These are phyloP conservation scores for Onychorhynchus coronatus DNA, from an alignment of 2,113 vertebrate genomes.

Conservation along the genomic window DNA sequence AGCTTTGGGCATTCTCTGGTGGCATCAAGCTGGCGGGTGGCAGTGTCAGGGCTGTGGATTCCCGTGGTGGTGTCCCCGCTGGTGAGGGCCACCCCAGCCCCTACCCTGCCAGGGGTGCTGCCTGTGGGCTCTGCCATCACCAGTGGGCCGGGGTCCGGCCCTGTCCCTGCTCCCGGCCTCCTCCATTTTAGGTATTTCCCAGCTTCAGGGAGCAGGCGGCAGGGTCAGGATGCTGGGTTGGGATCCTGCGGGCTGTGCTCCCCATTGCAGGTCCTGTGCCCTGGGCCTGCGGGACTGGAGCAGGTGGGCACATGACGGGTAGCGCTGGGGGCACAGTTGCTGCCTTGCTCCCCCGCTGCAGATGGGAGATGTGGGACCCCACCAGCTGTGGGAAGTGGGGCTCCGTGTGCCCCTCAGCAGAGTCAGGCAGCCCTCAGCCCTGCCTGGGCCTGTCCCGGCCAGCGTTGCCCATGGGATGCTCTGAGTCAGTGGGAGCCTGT, in stretches of 20 bases:
- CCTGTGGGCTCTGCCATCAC: accelerated
- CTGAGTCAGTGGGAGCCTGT: not conserved
- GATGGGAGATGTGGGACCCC: not conserved
- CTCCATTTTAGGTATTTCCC: constrained; percentile 16
- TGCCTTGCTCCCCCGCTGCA: accelerated
- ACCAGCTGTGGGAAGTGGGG: accelerated
- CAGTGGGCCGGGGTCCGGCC: accelerated
- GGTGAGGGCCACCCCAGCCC: not conserved
- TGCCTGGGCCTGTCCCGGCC: not conserved
- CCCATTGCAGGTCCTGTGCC: not conserved
- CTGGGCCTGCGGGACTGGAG: not conserved
- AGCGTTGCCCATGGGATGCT: not conserved
- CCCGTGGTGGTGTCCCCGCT: accelerated
- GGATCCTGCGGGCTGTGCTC: not conserved
- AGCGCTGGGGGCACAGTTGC: not conserved
- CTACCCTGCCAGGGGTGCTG: not conserved
- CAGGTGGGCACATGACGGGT: accelerated
- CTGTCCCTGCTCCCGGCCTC: not conserved
- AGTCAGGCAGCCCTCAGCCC: not conserved
- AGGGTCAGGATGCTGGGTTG: not conserved
- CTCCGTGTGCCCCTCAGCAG: not conserved
- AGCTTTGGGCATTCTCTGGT: not conserved
- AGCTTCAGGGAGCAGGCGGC: not conserved
- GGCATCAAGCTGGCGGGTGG: not conserved
- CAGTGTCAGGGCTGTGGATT: not conserved